phyloP scores from a whole-genome alignment of 2,888 invertebrate genomes.

The Heliconius aoede region DNA sequence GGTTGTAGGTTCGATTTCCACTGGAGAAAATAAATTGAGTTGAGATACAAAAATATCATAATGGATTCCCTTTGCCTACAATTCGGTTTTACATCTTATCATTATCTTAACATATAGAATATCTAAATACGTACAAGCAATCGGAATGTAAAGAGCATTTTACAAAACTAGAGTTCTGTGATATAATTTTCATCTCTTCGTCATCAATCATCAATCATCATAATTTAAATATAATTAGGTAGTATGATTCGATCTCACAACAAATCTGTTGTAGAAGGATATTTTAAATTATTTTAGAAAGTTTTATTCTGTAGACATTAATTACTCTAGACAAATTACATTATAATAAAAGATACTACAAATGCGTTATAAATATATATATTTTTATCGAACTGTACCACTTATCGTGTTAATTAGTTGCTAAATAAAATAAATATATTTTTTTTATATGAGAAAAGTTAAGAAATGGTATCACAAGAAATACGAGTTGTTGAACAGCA shows the following conservation, averaged over 20 bases:
- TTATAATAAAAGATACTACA: background rate
- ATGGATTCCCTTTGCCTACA: no score
- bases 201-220: no score
- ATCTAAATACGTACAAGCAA: no score
- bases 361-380: constrained; percentile 2
- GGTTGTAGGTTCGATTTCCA: no score
- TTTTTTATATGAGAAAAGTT: constrained; percentile 11
- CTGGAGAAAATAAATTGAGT: no score
- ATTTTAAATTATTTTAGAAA: constrained; percentile 2
- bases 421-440: constrained; percentile 6
- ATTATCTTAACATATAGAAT: no score
- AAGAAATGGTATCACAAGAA: constrained; percentile 18
- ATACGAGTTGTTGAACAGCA: constrained; percentile 38
- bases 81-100: no score
- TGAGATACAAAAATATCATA: no score
- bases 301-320: background rate
- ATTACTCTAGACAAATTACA: background rate
- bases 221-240: no score
- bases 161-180: no score
- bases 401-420: constrained; percentile 8
- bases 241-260: background rate
- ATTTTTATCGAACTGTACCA: background rate
- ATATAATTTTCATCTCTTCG: no score
- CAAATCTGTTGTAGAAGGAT: background rate
- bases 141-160: no score